These are phyloP conservation scores for Dendroctonus valens DNA, from an alignment of 1,140 invertebrate genomes.

Conservation along the genomic window DNA sequence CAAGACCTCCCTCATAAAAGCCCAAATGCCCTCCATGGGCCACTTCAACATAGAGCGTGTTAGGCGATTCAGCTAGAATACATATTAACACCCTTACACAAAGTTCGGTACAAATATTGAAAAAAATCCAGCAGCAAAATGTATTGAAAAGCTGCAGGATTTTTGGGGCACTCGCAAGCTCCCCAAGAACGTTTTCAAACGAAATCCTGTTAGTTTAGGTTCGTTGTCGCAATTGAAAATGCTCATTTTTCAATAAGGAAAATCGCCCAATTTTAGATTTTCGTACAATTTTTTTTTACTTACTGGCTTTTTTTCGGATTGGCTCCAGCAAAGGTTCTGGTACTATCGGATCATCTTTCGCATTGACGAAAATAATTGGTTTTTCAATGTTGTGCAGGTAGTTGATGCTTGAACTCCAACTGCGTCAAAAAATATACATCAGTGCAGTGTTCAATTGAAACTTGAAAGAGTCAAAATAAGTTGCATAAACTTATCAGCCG, in stretches of 20 bases:
- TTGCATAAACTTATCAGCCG: no score
- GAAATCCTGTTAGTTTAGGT: not conserved
- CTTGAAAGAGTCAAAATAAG: no score
- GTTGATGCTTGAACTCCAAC: conserved; percentile 74
- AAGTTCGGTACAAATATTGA: not conserved
- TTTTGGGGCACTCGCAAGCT: not conserved
- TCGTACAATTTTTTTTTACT: conserved; percentile 47
- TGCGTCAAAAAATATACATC: conserved; percentile 8
- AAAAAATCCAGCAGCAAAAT: not conserved
- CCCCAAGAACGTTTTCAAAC: not conserved
- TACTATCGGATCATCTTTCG: conserved; percentile 85
- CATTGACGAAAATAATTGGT: conserved; percentile 88
- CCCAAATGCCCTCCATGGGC: conserved; percentile 91
- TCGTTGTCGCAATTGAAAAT: not conserved
- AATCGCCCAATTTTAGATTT: not conserved
- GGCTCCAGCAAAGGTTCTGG: conserved; percentile 70
- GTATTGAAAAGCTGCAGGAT: not conserved
- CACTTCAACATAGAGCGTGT: conserved; percentile 73
- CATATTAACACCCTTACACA: not conserved
- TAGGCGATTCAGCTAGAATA: conserved; percentile 64
- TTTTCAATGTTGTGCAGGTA: conserved; percentile 74
- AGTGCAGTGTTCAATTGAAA: no score
- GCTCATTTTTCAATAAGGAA: not conserved
- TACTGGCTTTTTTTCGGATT: conserved; percentile 73
- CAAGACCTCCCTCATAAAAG: conserved; percentile 83